phyloP scores from a whole-genome alignment of 2,888 invertebrate genomes.

The Amphipyra tragopoginis region DNA sequence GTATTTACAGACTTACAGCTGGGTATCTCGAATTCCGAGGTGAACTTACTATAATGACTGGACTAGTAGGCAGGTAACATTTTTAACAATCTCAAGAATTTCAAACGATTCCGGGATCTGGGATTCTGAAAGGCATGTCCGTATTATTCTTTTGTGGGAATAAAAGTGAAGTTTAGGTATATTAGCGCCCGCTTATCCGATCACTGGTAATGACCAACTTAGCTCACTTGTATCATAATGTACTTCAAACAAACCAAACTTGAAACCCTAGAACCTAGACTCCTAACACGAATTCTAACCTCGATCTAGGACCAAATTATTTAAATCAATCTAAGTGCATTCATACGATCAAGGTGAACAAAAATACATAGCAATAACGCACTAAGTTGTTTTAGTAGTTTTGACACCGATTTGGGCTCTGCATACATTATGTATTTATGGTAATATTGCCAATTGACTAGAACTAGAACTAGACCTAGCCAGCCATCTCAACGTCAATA shows the following conservation, averaged over 20 bases:
- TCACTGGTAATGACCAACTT: too few species aligned
- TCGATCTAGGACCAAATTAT: conserved; percentile 49
- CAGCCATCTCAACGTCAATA: conserved; percentile 37
- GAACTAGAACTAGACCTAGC: conserved; percentile 43
- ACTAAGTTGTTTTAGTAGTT: conserved; percentile 37
- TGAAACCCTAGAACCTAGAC: conserved; percentile 31
- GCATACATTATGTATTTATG: conserved; percentile 44
- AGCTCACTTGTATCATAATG: too few species aligned
- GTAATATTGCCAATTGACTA: conserved; percentile 34
- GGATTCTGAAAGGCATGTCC: too few species aligned
- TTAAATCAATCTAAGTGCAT: conserved; percentile 34
- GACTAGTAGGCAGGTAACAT: too few species aligned
- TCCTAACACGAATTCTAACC: conserved; percentile 41
- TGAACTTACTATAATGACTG: too few species aligned
- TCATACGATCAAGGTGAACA: conserved; percentile 51
- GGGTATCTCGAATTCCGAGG: too few species aligned
- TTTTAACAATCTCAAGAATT: too few species aligned
- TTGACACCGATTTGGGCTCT: conserved; percentile 45
- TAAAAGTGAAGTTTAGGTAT: too few species aligned
- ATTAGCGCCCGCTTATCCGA: too few species aligned
- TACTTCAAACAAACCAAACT: conserved; percentile 24
- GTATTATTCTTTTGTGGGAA: too few species aligned
- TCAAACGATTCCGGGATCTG: too few species aligned
- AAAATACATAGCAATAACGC: conserved; percentile 25
- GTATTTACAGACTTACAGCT: too few species aligned